A percentile compares a stretch with the other conserved stretches of the same genome.
Evolutionary conservation across 2,888 invertebrate species (phyloP).

Genomic region (Parapristionchus giblindavisi): DNA sequence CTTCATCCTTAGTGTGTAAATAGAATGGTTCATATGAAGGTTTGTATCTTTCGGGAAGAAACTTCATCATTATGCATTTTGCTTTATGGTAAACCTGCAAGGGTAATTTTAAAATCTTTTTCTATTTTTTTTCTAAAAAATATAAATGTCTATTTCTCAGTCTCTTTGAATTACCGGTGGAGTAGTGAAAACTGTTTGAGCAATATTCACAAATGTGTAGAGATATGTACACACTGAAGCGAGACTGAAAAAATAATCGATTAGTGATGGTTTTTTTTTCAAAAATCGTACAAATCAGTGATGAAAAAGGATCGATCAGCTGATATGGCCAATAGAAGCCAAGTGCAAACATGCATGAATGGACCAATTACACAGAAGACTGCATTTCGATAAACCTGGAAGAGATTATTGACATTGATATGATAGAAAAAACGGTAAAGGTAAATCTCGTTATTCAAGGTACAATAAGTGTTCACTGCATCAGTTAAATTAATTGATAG

Average conservation of each 20-base stretch:
- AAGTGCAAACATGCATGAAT: neutral
- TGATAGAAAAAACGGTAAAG: too few relatives aligned
- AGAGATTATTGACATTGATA: neutral
- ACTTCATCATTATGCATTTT: neutral
- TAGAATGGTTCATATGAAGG: neutral
- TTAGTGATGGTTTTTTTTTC: neutral
- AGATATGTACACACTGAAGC: neutral
- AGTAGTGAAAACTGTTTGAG: slow-evolving; percentile 12
- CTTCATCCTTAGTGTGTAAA: slow-evolving; percentile 10
- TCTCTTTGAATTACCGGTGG: neutral
- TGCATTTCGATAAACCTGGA: slow-evolving; percentile 34
- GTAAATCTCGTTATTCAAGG: too few relatives aligned
- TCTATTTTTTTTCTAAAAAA: neutral
- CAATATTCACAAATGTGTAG: slow-evolving; percentile 15
- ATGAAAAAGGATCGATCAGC: neutral
- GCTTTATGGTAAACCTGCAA: neutral
- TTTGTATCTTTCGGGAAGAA: neutral
- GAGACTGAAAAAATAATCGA: neutral
- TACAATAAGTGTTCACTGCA: neutral
- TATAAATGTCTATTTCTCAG: too few relatives aligned
- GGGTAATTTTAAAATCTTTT: neutral
- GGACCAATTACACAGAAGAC: slow-evolving; percentile 20
- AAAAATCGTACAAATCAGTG: neutral
- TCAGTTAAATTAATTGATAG: neutral
- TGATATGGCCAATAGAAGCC: slow-evolving; percentile 23